A percentile compares a stretch with the other conserved stretches of the same genome.
Evolutionary conservation across 2,797 vertebrate genomes (phyloP).

Genomic region (Amblyraja radiata): DNA sequence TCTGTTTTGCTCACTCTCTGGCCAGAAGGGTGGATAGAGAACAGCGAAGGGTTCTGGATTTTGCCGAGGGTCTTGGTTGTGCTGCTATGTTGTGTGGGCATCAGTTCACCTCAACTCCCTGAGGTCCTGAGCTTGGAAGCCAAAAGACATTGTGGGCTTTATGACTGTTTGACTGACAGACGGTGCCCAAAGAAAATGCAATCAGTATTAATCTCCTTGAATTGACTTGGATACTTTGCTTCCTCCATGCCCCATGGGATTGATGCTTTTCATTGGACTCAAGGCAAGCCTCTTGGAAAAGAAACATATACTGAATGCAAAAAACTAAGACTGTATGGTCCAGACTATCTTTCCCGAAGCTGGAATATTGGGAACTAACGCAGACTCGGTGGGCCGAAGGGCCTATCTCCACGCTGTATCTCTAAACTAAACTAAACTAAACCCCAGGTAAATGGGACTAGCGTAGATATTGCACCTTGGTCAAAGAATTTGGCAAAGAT

Average conservation of each 20-base stretch:
- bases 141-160: neutral
- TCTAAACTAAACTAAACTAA: too few species aligned
- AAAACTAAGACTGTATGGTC: neutral
- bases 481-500: neutral
- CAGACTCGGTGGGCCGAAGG: too few species aligned
- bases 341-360: neutral
- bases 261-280: neutral
- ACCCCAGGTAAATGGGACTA: too few species aligned
- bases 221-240: slow-evolving; percentile 7
- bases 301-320: neutral
- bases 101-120: slow-evolving; percentile 21
- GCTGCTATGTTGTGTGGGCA: neutral
- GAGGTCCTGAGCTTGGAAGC: neutral
- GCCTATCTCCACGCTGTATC: too few species aligned
- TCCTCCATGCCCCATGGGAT: neutral
- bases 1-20: neutral
- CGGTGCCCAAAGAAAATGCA: neutral
- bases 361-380: neutral
- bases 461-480: too few species aligned
- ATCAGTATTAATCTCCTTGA: slow-evolving; percentile 18
- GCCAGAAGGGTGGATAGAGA: neutral
- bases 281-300: neutral
- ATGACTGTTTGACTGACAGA: slow-evolving; percentile 19
- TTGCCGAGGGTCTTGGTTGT: neutral
- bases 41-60: neutral